Percentiles rank a stretch among this genome's conserved stretches.
phyloP scores from a whole-genome alignment of 2,113 vertebrate species.

The Grallaria varia region DNA sequence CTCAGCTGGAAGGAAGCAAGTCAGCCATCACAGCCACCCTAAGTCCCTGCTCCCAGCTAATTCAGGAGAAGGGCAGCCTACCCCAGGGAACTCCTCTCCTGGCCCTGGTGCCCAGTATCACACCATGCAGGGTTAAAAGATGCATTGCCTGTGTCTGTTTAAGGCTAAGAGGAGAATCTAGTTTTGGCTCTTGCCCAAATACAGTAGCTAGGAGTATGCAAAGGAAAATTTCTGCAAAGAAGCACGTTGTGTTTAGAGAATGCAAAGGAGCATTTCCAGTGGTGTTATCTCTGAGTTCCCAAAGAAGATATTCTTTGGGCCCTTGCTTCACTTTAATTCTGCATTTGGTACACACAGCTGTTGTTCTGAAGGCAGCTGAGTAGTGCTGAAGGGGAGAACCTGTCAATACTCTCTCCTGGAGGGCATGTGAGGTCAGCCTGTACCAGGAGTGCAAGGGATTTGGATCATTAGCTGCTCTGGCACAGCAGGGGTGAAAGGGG shows the following conservation, averaged over 20 bases:
- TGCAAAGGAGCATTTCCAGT: neutral
- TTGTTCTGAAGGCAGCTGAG: neutral
- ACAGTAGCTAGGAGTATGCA: neutral
- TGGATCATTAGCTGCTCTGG: slow-evolving; percentile 16
- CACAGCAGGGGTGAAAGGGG: slow-evolving; percentile 9
- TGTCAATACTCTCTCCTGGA: neutral
- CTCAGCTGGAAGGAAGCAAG: neutral
- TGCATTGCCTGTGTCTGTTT: neutral
- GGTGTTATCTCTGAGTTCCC: neutral
- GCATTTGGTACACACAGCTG: neutral
- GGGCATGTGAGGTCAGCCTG: slow-evolving; percentile 22
- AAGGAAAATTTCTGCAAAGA: neutral
- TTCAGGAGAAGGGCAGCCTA: neutral
- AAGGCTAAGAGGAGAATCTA: neutral
- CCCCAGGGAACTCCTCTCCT: neutral
- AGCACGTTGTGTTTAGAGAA: neutral
- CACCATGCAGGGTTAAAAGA: neutral
- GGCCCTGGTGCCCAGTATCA: neutral
- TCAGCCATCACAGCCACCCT: neutral
- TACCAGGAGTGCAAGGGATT: slow-evolving; percentile 8
- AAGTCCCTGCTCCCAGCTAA: neutral
- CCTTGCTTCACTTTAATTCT: neutral
- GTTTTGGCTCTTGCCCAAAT: neutral
- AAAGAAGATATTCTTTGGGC: neutral
- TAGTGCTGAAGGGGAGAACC: neutral